Evolutionary conservation across 2,888 invertebrate species (phyloP), one percentile per base, ranked within the genome.

Genomic region (Xylota segnis): DNA sequence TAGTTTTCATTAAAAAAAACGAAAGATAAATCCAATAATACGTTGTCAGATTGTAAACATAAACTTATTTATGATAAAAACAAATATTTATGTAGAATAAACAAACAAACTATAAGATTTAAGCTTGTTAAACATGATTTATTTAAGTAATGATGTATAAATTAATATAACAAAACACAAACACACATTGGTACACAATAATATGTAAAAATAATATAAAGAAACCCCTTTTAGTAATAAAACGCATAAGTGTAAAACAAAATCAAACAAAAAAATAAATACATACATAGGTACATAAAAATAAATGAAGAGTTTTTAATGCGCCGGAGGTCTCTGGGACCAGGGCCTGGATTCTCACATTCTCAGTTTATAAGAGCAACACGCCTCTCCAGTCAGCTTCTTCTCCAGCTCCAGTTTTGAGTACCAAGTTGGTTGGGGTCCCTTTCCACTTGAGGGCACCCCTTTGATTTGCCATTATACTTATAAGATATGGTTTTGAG

Each of bases 91-190:
- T 65, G 54, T 65, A 65, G 47, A 76, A 63, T 9, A 76, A 75
- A 79, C 50, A 74, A 40, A 81, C 68, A 82, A 63, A 71, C 83
- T 71, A 58, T 76, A 34, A 50, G n/a, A 47, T 83, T 40, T 71
- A 83, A 78, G 72, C 78, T 66, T 83, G 83, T 78, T 83, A 61
- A 78, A 74, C 66, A 61, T 78, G 72, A 63, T 68, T 45, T 78
- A 72, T 77, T 77, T 77, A 77, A 68, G 76, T 47, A 40, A 70
- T 14, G 18, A 47, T 68, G 72, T 82, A 83, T 78, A 77, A 77
- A 77, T 59, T 45, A 52, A 58, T 54, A 66, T 32, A 23, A 23
- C 3, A 59, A 50, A 58, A 27, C 32, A 59, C 47, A 76, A 66
- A 75, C 14, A 50, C 14, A 50, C 52, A 68, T 59, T 45, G 23